Base-by-base conservation (phyloP, 2,797 vertebrate genomes). In the Enteromius argenteus region DNA sequence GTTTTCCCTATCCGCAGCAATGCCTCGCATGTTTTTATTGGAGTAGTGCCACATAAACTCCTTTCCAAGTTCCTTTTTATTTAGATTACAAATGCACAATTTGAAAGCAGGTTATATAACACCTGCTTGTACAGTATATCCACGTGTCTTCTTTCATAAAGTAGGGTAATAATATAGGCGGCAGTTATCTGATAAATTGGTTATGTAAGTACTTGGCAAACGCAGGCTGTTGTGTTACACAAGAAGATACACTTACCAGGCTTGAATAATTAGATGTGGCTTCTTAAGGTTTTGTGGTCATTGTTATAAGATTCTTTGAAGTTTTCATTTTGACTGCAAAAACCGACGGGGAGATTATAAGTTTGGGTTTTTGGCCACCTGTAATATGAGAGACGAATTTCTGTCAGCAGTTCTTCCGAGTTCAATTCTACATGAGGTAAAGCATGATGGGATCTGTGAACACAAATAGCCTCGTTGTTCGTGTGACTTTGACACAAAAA, bases 141-240 rank as follows among this genome's bases (percentile, higher is more conserved):
- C 19, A 42, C 42, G 42, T 42, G 42, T 42, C 35, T 87, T 67
- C 46, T 17, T 19, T 44, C 32, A 78, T 19, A 15, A 30, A 73
- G n/a, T 4, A 6, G n/a, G 15, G 7, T 15, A 68, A 56, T 72
- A 68, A 80, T 27, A 84, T 21, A 23, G 23, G 39, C 6, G 60
- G 3, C 11, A 81, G 64, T 71, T 77, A 74, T 84, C 53, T 84
- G 37, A 78, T 64, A 3, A 39, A 21, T 23, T 30, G 3, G 7
- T 83, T 88, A 79, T 68, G 30, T 71, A 85, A 84, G 76, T 53
- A 56, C 49, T 27, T 62, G n/a, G n/a, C 68, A 84, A n/a, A 53
- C 1, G 3, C n/a, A 68, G 53, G 17, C 30, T 81, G 39, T 51
- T 32, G 19, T 19, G 2, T 9, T 60, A 44, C 44, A 17, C 46